Evolutionary conservation across 2,113 vertebrate species (phyloP), one percentile per base, ranked within the genome.

Genomic region (Eidolon helvum): DNA sequence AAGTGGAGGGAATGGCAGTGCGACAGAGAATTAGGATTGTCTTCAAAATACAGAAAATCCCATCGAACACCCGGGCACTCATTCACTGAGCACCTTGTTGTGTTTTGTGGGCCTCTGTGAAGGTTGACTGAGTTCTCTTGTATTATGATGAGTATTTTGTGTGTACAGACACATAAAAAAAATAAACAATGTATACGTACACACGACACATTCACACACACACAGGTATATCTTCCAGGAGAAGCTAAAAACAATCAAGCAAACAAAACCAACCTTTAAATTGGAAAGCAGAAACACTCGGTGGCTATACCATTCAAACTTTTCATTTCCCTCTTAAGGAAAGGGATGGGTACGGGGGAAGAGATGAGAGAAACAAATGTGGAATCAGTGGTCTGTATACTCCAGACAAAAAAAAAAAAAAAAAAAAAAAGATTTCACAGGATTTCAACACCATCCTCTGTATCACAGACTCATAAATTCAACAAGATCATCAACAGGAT

Each of bases 401-500:
- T 77, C 45, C 4, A 69, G 12, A 65, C 71, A 0, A 10, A 66
- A 94, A 93, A 65, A 66, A 45, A 45, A 45, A 45, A 79, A 35
- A 3, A 43, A 35, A 79, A 85, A 72, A 53, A 69, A 38, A 68
- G 5, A 59, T 95, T 78, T 96, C 96, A 74, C 4, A 43, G 94
- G 65, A 96, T 98, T 90, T 97, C 97, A 91, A 89, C 95, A 63
- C 68, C 96, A 97, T 97, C 96, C 59, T 97, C 98, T 95, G 91
- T 92, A 96, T 96, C 97, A 97, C 93, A 97, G 98, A 97, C 97
- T 97, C 98, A 98, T 98, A 98, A 99, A 99, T 99, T 98, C 99
- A 99, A 99, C 99, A 99, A 99, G 98, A 97, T 98, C 98, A 99
- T 99, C 99, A 99, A 98, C 99, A 99, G 98, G 99, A 99, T 99